Percentiles rank a stretch among this genome's conserved stretches.
Evolutionary conservation across 2,113 vertebrate species (phyloP).

Genomic region (Mustela lutreola): DNA sequence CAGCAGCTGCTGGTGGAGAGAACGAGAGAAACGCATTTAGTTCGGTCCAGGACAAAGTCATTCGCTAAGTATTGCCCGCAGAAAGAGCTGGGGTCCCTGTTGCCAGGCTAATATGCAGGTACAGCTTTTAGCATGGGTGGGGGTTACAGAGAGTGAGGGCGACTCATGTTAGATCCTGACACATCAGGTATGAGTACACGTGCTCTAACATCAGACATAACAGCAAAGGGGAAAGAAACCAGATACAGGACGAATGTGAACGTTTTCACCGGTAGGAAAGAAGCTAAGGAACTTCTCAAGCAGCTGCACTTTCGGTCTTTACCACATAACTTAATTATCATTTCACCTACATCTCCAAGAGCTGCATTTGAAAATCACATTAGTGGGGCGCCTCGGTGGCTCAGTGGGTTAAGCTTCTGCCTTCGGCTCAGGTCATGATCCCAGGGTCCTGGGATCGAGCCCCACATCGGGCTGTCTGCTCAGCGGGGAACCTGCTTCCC

Average conservation of each 20-base stretch:
- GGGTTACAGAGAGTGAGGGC: no score
- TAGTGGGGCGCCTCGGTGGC: background rate
- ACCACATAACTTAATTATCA: background rate
- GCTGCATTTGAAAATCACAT: background rate
- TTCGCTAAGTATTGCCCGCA: background rate
- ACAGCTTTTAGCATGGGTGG: background rate
- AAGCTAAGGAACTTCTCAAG: background rate
- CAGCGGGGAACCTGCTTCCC: no score
- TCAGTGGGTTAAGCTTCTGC: no score
- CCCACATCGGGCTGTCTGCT: no score
- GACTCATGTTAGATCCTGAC: background rate
- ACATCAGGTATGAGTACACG: background rate
- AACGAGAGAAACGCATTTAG: background rate
- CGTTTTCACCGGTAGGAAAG: background rate
- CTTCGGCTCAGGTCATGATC: no score
- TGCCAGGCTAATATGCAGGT: background rate
- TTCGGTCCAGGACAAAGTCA: slow-evolving; percentile 16
- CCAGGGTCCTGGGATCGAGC: no score
- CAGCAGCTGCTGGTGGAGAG: slow-evolving; percentile 85
- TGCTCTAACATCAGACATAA: background rate
- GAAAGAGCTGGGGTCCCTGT: background rate
- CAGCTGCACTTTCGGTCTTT: slow-evolving; percentile 18
- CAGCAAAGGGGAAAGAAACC: background rate
- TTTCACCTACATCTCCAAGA: slow-evolving; percentile 7
- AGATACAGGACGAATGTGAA: background rate